Percentiles rank a stretch among this genome's conserved stretches.
Evolutionary conservation across 2,113 vertebrate genomes (phyloP).

Genomic region (Ptilonorhynchus violaceus): DNA sequence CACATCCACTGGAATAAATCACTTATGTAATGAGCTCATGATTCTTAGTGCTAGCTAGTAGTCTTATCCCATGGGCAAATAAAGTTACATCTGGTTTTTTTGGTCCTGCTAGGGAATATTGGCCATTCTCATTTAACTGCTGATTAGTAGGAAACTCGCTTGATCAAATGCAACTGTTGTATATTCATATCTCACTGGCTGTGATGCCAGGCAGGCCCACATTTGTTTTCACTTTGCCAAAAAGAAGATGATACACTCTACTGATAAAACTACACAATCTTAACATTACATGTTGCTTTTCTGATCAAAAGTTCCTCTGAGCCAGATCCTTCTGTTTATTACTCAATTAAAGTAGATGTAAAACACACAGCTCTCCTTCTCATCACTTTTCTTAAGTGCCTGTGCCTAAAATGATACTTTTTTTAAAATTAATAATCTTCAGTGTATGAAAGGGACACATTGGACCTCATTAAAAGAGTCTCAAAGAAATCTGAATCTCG

Average conservation of each 20-base stretch:
- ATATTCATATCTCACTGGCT: background rate
- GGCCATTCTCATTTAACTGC: background rate
- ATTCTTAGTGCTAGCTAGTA: background rate
- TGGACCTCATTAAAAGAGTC: background rate
- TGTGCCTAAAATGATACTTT: background rate
- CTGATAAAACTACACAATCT: background rate
- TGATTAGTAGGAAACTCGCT: background rate
- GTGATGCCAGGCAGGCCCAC: background rate
- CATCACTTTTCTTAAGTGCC: background rate
- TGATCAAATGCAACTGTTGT: background rate
- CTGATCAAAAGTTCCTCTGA: background rate
- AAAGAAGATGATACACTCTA: background rate
- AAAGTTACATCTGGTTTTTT: accelerated
- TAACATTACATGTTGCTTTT: background rate
- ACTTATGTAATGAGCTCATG: background rate
- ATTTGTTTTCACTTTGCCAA: background rate
- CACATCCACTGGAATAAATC: background rate
- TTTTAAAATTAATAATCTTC: background rate
- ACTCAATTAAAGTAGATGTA: background rate
- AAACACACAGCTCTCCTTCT: background rate
- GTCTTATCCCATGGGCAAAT: background rate
- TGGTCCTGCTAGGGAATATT: background rate
- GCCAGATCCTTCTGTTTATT: background rate
- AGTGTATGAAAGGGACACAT: background rate
- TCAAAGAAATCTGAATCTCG: background rate